phyloP scores from a whole-genome alignment of 1,140 invertebrate genomes.

The Chrysoperla carnea region DNA sequence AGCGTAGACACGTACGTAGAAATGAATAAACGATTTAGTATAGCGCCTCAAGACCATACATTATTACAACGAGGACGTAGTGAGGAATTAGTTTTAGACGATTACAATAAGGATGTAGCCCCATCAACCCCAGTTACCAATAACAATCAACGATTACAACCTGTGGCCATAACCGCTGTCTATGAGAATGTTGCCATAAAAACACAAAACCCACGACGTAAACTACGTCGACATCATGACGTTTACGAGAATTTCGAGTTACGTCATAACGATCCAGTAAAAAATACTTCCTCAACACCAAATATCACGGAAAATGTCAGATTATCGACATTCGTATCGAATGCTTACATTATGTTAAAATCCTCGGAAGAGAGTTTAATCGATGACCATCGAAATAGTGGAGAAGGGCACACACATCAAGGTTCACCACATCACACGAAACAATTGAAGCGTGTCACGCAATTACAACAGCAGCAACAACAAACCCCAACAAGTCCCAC shows the following conservation, averaged over 20 bases:
- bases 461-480: slow-evolving; percentile 14
- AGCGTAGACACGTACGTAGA: slow-evolving; percentile 63
- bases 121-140: slow-evolving; percentile 23
- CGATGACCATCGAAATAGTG: slow-evolving; percentile 23
- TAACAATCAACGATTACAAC: slow-evolving; percentile 26
- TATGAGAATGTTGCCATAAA: slow-evolving; percentile 54
- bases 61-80: slow-evolving; percentile 26
- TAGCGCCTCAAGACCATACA: slow-evolving; percentile 20
- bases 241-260: slow-evolving; percentile 41
- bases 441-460: slow-evolving; percentile 18
- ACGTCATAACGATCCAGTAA: slow-evolving; percentile 18
- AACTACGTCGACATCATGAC: slow-evolving; percentile 40
- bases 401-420: slow-evolving; percentile 21
- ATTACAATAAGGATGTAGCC: slow-evolving; percentile 17
- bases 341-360: slow-evolving; percentile 37
- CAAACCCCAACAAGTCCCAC: slow-evolving; percentile 56
- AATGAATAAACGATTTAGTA: slow-evolving; percentile 38
- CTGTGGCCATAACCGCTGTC: slow-evolving; percentile 50
- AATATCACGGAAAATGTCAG: slow-evolving; percentile 12
- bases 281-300: slow-evolving; percentile 14
- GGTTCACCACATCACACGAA: slow-evolving; percentile 23
- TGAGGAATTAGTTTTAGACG: slow-evolving; percentile 29
- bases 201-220: slow-evolving; percentile 51
- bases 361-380: slow-evolving; percentile 41
- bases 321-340: slow-evolving; percentile 29